Conservation (phyloP, 2,888 invertebrate species). For the Pinctada fucata region DNA sequence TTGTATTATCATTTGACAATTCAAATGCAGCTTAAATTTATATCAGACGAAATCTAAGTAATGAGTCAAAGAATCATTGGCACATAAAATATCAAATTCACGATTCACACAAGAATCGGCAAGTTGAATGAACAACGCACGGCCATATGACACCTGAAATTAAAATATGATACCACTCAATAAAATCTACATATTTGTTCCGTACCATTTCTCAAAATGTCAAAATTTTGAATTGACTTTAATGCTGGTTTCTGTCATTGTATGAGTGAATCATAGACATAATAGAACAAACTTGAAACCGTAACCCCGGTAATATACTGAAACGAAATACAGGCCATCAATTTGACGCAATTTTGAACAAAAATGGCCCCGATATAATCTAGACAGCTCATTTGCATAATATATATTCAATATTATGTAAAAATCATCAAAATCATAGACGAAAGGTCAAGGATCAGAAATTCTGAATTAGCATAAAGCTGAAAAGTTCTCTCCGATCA, state of each 20-base stretch:
- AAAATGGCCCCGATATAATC: background rate
- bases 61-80: too few species aligned
- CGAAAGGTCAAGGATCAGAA: too few species aligned
- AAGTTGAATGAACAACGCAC: too few species aligned
- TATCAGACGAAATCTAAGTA: too few species aligned
- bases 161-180: background rate
- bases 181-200: background rate
- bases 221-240: background rate
- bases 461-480: too few species aligned
- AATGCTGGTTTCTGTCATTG: background rate
- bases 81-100: too few species aligned
- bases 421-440: background rate
- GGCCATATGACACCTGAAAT: background rate
- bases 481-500: too few species aligned
- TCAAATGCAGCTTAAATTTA: too few species aligned
- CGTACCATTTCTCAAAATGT: background rate
- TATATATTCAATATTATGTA: background rate
- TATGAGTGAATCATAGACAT: background rate
- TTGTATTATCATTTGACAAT: too few species aligned
- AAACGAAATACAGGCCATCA: background rate
- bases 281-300: background rate
- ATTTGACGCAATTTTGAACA: background rate
- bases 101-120: too few species aligned
- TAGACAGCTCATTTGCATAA: background rate
- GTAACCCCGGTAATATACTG: background rate